These are phyloP conservation scores for Platerodrilus igneus DNA, from an alignment of 2,888 invertebrate genomes.

Conservation along the genomic window DNA sequence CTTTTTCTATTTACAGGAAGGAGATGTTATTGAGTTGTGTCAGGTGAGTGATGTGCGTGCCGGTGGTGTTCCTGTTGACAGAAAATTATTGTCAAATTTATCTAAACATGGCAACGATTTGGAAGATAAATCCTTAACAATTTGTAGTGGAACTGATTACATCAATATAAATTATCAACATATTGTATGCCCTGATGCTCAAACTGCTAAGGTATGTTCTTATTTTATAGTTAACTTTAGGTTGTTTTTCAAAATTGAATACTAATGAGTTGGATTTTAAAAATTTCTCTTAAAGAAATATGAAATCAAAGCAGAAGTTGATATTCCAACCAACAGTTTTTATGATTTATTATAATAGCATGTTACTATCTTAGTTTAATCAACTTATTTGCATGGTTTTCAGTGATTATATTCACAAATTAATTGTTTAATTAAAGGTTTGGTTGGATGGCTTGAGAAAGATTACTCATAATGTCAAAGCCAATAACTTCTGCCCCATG, in stretches of 20 bases:
- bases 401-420: constrained; percentile 16
- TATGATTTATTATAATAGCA: constrained; percentile 1
- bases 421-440: constrained; percentile 59
- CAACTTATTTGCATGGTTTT: constrained; percentile 20
- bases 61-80: constrained; percentile 89
- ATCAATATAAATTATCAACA: constrained; percentile 98
- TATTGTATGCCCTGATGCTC: constrained; percentile 89
- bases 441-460: constrained; percentile 93
- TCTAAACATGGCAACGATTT: constrained; percentile 75
- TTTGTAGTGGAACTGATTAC: constrained; percentile 97
- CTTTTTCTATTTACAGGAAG: constrained; percentile 68
- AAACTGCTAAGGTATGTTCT: constrained; percentile 80
- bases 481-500: constrained; percentile 98
- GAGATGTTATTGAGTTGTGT: constrained; percentile 95
- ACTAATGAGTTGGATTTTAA: constrained; percentile 10
- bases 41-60: constrained; percentile 97
- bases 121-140: constrained; percentile 91
- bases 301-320: constrained; percentile 15
- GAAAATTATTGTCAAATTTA: constrained; percentile 71
- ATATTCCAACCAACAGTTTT: constrained; percentile 9
- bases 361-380: too few species aligned
- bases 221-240: background rate
- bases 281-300: constrained; percentile 5
- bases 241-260: constrained; percentile 7
- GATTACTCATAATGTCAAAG: constrained; percentile 98